Conservation (phyloP, 2,888 invertebrate species). For the Pheosia gnoma region DNA sequence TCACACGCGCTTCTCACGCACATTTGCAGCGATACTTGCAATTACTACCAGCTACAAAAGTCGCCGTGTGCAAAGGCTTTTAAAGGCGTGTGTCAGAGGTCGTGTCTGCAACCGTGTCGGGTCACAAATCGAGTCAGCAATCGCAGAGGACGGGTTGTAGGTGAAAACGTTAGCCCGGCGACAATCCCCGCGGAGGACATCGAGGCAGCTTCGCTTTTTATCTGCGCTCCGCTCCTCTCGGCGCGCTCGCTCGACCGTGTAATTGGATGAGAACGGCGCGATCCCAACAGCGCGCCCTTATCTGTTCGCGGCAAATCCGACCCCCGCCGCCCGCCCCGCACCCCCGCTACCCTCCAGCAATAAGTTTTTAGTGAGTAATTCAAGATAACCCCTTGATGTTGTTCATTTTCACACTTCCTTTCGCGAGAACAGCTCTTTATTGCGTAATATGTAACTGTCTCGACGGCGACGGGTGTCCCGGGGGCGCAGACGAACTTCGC, state of each 20-base stretch:
- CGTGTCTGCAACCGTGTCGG: constrained; percentile 43
- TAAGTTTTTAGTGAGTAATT: constrained; percentile 85
- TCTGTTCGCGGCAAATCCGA: constrained; percentile 82
- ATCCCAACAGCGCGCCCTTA: constrained; percentile 84
- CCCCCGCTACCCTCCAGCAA: constrained; percentile 65
- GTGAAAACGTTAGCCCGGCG: constrained; percentile 78
- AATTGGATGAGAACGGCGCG: constrained; percentile 84
- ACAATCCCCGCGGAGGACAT: constrained; percentile 80
- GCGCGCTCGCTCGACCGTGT: constrained; percentile 82
- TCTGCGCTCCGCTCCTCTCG: constrained; percentile 77
- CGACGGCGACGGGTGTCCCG: constrained; percentile 77
- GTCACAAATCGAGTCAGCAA: constrained; percentile 53
- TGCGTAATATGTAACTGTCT: constrained; percentile 84
- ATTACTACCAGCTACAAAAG: neutral
- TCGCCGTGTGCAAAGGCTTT: neutral
- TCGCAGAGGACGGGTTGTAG: constrained; percentile 66
- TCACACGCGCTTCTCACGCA: no score
- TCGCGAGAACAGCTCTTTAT: constrained; percentile 84
- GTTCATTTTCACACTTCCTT: constrained; percentile 85
- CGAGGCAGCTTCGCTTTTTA: constrained; percentile 76
- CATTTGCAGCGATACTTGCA: no score
- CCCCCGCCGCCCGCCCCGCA: constrained; percentile 52
- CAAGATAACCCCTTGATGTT: constrained; percentile 84
- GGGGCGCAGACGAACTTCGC: constrained; percentile 76
- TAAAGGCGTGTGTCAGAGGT: constrained; percentile 11